Base-by-base conservation (phyloP, 2,113 vertebrate genomes). In the Prionailurus viverrinus region DNA sequence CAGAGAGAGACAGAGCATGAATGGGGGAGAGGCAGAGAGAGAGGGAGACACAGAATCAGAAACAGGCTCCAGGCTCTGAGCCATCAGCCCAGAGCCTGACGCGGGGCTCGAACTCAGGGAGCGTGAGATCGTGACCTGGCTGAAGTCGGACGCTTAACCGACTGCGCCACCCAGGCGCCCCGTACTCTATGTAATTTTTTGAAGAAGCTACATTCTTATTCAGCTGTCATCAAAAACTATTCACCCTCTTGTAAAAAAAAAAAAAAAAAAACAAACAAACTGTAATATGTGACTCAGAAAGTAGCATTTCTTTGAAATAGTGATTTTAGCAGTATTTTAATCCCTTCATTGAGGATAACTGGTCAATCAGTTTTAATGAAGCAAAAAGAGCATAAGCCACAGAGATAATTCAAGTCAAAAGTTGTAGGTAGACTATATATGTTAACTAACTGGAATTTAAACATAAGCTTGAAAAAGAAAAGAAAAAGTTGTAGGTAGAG, bases 191-290 rank as follows among this genome's bases (percentile, higher is more conserved):
- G 65, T 51, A 21, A 92, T 18, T 39, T 88, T 23, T 45, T 53
- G 69, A 41, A 61, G 58, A 71, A 61, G 36, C 84, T 78, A 4
- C n/a, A 18, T 41, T 69, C 39, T 68, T 73, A 71, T 41, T 92
- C 84, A 68, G 63, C 83, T 86, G 31, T 94, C n/a, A 73, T 95
- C 92, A 65, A 61, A 69, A 86, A 95, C 27, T 53, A 51, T 3
- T 31, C 55, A 19, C 4, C 93, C 96, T 66, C 31, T 27, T 14
- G 94, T 93, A 48, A 65, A 61, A 92, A 74, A 23, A 53, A 48
- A 65, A 61, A 92, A 74, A 23, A 58, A 58, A 61, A 91, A 68
- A 23, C 4, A 39, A 58, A 51, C 45, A 91, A 73, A 12, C 0
- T 25, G 2, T 82, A 78, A 5, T 79, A 31, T 66, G 61, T 95